Base-by-base conservation (phyloP, 1,140 invertebrate genomes). In the Drosophila orosa region DNA sequence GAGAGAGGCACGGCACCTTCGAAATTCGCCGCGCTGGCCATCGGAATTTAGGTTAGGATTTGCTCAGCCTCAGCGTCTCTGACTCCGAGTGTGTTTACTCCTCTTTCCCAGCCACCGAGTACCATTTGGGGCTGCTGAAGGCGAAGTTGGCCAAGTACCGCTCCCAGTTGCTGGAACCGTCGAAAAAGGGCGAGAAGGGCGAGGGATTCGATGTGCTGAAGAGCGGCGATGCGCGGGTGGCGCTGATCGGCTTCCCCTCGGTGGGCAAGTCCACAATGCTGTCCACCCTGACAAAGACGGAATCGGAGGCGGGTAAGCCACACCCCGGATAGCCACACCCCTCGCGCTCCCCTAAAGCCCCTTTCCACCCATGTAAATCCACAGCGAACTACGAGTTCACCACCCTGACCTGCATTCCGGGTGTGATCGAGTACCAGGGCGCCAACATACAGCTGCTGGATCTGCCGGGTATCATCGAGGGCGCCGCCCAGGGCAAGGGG, bases 131-230 rank as follows among this genome's bases (percentile, higher is more conserved):
- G 31, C 93, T 99, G 33, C 92, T 99, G 50, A 99, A 99, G 94
- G 99, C 99, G 0, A 99, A 99, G 93, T 93, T 99, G 91, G 99
- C 99, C 0, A 99, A 99, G 92, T 99, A 99, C 90, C 94, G 99
- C 40, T 97, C 98, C 7, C 98, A 99, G 91, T 92, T 99, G 15
- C 92, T 99, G 31, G 98, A 99, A 92, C 98, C 98, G 0, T 94
- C 96, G 1, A 99, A 99, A 92, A 97, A 98, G 90, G 96, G 96
- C 35, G 97, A 98, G 85, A 99, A 99, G 92, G 99, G 99, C 15
- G 99, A 99, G 94, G 99, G 99, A 10, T 99, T 99, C 93, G 99
- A 99, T 96, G 99, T 99, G 13, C 94, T 99, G 76, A 99, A 99
- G 93, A 99, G 98, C 84, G 99, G 99, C 44, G 99, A 99, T 96